Evolutionary conservation across 1,140 invertebrate genomes (phyloP), one percentile per base, ranked within the genome.

Genomic region (Ectropis grisescens): DNA sequence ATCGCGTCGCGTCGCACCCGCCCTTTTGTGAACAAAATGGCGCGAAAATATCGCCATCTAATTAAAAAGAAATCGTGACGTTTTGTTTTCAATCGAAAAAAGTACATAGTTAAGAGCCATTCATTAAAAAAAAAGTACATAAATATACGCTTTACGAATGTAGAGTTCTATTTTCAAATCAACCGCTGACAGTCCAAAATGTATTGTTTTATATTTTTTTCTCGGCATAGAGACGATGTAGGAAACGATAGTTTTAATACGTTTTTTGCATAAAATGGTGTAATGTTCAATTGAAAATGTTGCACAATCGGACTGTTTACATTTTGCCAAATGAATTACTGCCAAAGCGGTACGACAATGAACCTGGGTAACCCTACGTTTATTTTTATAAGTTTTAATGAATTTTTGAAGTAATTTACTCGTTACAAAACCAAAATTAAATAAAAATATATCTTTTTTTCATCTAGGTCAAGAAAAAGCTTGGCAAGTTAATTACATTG

Each of bases 281-380:
- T 22, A 22, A 9, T 22, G 19, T 5, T 22, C 9, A 9, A 22
- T 6, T 14, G 27, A 62, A 41, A 29, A 78, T 81, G 76, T 69
- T 76, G 47, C 71, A 81, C 33, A 78, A 81, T 36, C 62, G 70
- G 28, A 81, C 76, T 16, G 76, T 81, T 19, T 80, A 76, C 33
- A 78, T 81, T 41, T 55, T 81, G 52, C 76, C 76, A 44, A 81
- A 81, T 31, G 76, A 81, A 54, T 45, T 81, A 5, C 47, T 81
- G 36, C 76, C 76, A 42, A 78, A 75, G 47, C 58, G 72, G 37
- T 80, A 78, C 37, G 62, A 48, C 27, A 51, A 59, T 34, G 53
- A 58, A n/a, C 42, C 33, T 34, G 55, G 64, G 60, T 66, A 60
- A 62, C 41, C 19, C 4, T 22, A 22, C 4, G 4, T 22, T 5